These are phyloP conservation scores for Nymphalis urticae DNA, from an alignment of 2,888 invertebrate genomes.

Conservation along the genomic window DNA sequence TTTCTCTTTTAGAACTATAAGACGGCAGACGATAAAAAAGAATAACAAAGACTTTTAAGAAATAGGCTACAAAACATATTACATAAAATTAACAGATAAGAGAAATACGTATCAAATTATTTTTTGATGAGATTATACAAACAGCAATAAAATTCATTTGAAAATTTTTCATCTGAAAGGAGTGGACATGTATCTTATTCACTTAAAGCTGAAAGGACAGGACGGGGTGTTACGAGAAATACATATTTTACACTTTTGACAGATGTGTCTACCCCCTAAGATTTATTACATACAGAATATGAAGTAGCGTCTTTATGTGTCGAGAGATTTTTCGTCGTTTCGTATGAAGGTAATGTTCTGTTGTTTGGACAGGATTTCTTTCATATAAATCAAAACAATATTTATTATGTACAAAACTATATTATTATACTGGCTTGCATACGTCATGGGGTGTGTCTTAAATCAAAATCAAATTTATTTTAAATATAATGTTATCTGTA, in stretches of 20 bases:
- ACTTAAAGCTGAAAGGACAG: conserved; percentile 52
- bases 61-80: too few relatives aligned
- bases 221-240: conserved; percentile 65
- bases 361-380: conserved; percentile 56
- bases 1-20: too few relatives aligned
- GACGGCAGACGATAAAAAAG: too few relatives aligned
- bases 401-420: not conserved
- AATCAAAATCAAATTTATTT: too few relatives aligned
- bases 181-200: conserved; percentile 54
- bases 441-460: too few relatives aligned
- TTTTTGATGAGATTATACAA: conserved; percentile 2
- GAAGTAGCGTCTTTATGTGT: conserved; percentile 61
- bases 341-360: conserved; percentile 60
- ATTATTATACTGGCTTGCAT: not conserved
- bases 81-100: not conserved
- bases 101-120: not conserved
- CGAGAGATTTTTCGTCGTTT: conserved; percentile 67
- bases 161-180: conserved; percentile 34
- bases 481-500: too few relatives aligned
- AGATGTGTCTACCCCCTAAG: conserved; percentile 73
- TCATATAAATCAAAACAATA: conserved; percentile 55
- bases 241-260: conserved; percentile 80
- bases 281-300: conserved; percentile 74
- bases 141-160: conserved; percentile 13
- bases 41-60: too few relatives aligned